Conservation (phyloP, 2,113 vertebrate species). For the Proteles cristata region DNA sequence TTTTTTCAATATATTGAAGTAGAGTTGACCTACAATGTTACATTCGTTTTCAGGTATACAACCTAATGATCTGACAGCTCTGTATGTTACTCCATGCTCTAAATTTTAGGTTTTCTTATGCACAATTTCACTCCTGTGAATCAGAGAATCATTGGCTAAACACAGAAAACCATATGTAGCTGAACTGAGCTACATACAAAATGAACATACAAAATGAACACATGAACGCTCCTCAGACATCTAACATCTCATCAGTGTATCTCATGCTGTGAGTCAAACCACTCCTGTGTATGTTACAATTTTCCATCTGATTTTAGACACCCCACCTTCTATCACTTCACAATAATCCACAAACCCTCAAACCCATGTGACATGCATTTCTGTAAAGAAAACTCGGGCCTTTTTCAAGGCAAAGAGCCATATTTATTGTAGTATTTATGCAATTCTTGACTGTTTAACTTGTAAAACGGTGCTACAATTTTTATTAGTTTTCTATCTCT, state of each 20-base stretch:
- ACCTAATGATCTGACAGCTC: neutral
- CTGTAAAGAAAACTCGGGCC: neutral
- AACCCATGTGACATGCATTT: neutral
- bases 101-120: neutral
- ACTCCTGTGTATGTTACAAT: neutral
- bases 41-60: neutral
- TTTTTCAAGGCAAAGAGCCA: neutral
- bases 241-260: rapidly evolving
- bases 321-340: neutral
- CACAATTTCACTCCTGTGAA: neutral
- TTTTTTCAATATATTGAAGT: neutral
- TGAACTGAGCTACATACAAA: neutral
- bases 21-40: neutral
- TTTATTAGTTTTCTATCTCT: neutral
- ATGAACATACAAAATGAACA: neutral
- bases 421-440: neutral
- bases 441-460: neutral
- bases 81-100: neutral
- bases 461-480: neutral
- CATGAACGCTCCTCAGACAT: neutral
- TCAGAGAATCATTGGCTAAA: neutral
- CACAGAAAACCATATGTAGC: neutral
- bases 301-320: neutral
- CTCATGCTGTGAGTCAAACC: neutral
- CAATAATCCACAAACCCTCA: neutral